Evolutionary conservation across 2,888 invertebrate genomes (phyloP).

Genomic region (Polydrusus pterygomalis): DNA sequence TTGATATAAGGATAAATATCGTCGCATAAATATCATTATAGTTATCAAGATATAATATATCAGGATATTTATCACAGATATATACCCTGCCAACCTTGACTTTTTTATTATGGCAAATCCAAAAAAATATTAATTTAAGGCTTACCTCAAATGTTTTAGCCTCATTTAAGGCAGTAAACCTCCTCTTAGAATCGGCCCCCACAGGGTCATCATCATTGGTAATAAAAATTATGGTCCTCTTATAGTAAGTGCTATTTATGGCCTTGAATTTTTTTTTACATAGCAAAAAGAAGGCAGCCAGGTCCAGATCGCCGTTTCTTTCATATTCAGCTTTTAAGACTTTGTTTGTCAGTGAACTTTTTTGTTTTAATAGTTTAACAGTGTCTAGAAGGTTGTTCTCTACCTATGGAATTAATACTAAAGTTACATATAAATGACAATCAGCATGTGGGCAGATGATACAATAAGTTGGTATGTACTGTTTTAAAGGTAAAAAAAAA

Average conservation of each 20-base stretch:
- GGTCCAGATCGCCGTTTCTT: constrained; percentile 59
- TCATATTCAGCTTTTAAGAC: constrained; percentile 59
- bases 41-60: no score
- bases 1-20: no score
- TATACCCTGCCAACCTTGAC: no score
- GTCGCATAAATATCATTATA: no score
- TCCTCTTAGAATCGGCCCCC: constrained; percentile 58
- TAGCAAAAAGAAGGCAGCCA: constrained; percentile 62
- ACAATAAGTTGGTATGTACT: no score
- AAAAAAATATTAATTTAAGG: not conserved
- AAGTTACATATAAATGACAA: no score
- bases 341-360: constrained; percentile 54
- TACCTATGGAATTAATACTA: constrained; percentile 35
- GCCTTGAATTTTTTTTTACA: constrained; percentile 64
- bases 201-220: constrained; percentile 65
- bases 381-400: constrained; percentile 60
- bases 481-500: no score
- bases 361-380: constrained; percentile 60
- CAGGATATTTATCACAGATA: no score
- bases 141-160: constrained; percentile 61
- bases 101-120: no score
- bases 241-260: constrained; percentile 60
- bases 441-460: no score
- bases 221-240: constrained; percentile 62
- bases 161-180: constrained; percentile 65